These are phyloP conservation scores for Lepilemur septentrionalis DNA, from an alignment of 2,797 vertebrate species.

Conservation along the genomic window DNA sequence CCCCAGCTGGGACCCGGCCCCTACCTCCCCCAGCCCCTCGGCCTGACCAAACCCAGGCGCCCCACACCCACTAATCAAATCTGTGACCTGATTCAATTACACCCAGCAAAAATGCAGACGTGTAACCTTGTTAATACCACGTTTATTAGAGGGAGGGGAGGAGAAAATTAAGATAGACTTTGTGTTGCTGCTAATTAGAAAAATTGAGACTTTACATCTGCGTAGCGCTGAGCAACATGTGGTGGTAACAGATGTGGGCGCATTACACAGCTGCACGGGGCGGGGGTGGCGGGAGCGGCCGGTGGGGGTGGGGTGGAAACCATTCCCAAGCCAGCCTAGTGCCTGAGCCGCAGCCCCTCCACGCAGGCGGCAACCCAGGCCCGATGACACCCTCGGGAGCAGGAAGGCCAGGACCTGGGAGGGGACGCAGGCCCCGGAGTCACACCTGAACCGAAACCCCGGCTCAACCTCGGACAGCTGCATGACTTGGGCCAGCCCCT, in stretches of 20 bases:
- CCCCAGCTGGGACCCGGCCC: not conserved
- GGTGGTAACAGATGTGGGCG: constrained; percentile 88
- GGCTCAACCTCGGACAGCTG: not conserved
- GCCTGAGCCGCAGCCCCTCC: constrained; percentile 35
- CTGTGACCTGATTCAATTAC: constrained; percentile 85
- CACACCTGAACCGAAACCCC: not conserved
- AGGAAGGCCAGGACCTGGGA: not conserved
- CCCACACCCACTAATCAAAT: constrained; percentile 84
- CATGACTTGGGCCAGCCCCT: not conserved
- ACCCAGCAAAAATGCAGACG: constrained; percentile 81
- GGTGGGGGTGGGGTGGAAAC: constrained; percentile 77
- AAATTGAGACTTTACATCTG: constrained; percentile 90
- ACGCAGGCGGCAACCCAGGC: not conserved
- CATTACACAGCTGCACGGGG: constrained; percentile 88
- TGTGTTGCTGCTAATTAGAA: constrained; percentile 89
- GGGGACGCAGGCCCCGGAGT: not conserved
- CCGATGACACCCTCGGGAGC: not conserved
- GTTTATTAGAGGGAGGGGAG: constrained; percentile 88
- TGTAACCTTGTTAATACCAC: constrained; percentile 89
- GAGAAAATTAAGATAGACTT: constrained; percentile 91
- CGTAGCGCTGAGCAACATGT: constrained; percentile 87
- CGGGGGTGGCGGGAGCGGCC: constrained; percentile 39
- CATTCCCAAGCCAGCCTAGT: constrained; percentile 79
- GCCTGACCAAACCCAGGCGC: constrained; percentile 67
- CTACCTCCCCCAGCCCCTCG: constrained; percentile 15